Base-by-base conservation (phyloP, 2,113 vertebrate genomes). In the Andinoacara biseriatus region DNA sequence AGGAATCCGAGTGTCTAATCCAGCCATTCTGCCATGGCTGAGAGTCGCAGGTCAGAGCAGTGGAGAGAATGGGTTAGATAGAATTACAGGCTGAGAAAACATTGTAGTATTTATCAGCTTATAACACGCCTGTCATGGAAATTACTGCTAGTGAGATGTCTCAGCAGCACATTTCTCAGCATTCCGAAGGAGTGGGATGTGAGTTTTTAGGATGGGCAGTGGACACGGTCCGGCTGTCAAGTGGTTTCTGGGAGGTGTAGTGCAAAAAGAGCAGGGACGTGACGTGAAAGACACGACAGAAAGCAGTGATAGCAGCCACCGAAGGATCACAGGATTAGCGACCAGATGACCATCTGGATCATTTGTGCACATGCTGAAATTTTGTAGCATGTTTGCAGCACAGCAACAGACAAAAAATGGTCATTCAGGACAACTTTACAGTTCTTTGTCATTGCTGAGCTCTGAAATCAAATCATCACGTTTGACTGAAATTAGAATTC, bases 71-170 rank as follows among this genome's bases (percentile, higher is more conserved):
- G 69, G 61, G 74, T 76, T 33, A 67, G 49, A 65, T 31, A 18
- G 58, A 88, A 77, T 82, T 81, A 77, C 86, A 88, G 80, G 65
- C 77, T 13, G 72, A 84, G 24, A 86, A 56, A 69, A 74, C 72
- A 54, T 76, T 56, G 58, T 59, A 43, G 58, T 58, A 26, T 89
- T 87, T 91, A 88, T 89, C 83, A 84, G 72, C n/a, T 17, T 58
- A 24, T 80, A 56, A 58, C 67, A 77, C 72, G 57, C 52, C 81
- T 72, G 85, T 79, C 77, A 80, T 74, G 76, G 84, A 65, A 90
- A 78, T 69, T 10, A 80, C 58, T 75, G 72, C 59, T 26, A 57
- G 80, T 69, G 31, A 46, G 31, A 67, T 61, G 82, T 80, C 82
- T 74, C 17, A n/a, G 82, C 72, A 33, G 76, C 76, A 65, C 74